phyloP scores from a whole-genome alignment of 2,797 vertebrate species.

The Myotis findleyi region DNA sequence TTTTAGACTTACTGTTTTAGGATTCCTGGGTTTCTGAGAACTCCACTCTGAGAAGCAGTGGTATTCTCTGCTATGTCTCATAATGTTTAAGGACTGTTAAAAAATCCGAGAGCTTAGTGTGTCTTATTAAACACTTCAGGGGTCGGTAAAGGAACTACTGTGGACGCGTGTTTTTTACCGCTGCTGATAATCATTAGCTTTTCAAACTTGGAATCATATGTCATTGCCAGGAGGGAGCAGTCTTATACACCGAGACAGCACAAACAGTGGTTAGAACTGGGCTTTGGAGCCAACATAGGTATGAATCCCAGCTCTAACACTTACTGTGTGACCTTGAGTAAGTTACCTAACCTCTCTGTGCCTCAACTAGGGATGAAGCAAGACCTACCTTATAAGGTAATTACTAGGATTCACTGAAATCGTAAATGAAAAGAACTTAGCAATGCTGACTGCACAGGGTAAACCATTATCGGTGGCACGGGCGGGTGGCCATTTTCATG shows the following conservation, averaged over 20 bases:
- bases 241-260: neutral
- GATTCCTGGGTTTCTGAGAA: neutral
- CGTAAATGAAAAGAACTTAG: too few species aligned
- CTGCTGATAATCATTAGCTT: neutral
- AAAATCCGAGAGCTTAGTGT: neutral
- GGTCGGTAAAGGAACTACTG: neutral
- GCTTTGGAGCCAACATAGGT: neutral
- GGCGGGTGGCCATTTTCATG: neutral
- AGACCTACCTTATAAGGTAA: neutral
- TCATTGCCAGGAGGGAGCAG: accelerated
- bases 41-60: neutral
- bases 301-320: neutral
- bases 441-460: neutral
- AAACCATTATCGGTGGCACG: neutral
- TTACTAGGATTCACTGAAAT: neutral
- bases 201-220: neutral
- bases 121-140: neutral
- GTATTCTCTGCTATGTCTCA: neutral
- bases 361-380: neutral
- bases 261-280: neutral
- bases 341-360: neutral
- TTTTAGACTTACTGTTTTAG: neutral
- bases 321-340: neutral
- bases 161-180: accelerated
- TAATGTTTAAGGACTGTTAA: neutral